Percentiles rank a stretch among this genome's conserved stretches.
Conservation (phyloP, 2,797 vertebrate genomes). For the Micrastur ruficollis region DNA sequence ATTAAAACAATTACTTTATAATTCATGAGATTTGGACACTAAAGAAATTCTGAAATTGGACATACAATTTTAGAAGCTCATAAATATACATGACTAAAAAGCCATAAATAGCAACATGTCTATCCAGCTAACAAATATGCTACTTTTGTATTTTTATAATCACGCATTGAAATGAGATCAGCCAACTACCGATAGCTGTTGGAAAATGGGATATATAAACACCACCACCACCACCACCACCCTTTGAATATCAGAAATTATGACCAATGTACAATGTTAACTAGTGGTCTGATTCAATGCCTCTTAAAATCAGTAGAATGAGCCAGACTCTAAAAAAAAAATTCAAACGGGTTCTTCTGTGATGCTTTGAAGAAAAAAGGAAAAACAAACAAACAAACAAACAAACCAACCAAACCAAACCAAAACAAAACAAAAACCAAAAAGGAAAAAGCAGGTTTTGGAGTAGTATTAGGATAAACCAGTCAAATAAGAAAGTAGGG, state of each 20-base stretch:
- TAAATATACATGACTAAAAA: slow-evolving; percentile 38
- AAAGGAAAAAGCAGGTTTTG: neutral
- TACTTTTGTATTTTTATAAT: slow-evolving; percentile 14
- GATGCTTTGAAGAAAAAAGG: rapidly evolving
- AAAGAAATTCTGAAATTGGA: slow-evolving; percentile 39
- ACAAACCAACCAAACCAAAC: neutral
- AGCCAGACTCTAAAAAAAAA: neutral
- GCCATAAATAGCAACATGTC: slow-evolving; percentile 51
- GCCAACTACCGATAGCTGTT: neutral
- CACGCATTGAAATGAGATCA: neutral
- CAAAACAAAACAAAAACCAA: no score
- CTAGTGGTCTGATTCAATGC: neutral
- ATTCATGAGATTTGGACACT: slow-evolving; percentile 33
- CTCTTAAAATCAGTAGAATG: neutral
- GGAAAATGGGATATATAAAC: neutral
- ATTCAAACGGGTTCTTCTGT: neutral
- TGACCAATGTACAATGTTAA: neutral
- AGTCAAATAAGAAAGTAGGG: neutral
- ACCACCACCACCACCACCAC: no score
- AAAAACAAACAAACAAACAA: no score
- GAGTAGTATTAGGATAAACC: neutral
- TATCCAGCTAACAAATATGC: slow-evolving; percentile 32
- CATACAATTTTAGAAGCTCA: slow-evolving; percentile 58
- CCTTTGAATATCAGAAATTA: neutral
- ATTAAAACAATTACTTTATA: slow-evolving; percentile 53